Percentiles rank a stretch among this genome's conserved stretches.
Evolutionary conservation across 1,140 invertebrate genomes (phyloP).

Genomic region (Epicauta chinensis): DNA sequence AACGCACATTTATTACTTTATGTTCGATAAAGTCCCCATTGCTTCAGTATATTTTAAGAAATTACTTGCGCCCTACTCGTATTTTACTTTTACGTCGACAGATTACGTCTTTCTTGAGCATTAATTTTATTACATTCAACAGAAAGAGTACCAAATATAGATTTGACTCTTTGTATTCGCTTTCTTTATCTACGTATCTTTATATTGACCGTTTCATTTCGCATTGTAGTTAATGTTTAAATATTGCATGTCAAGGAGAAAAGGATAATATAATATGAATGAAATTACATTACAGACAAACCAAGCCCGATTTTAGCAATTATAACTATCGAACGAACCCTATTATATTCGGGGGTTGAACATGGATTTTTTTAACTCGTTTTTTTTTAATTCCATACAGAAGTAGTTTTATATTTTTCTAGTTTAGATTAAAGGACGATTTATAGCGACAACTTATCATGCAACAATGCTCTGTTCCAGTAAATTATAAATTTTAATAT

Average conservation of each 20-base stretch:
- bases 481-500: too few species aligned
- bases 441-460: too few species aligned
- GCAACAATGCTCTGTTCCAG: too few species aligned
- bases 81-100: conserved; percentile 25
- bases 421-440: too few species aligned
- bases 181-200: not conserved
- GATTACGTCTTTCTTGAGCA: conserved; percentile 23
- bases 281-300: conserved; percentile 11
- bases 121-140: conserved; percentile 22
- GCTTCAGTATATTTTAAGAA: conserved; percentile 35
- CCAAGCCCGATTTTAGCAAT: conserved; percentile 6
- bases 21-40: conserved; percentile 32
- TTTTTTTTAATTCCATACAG: too few species aligned
- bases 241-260: conserved; percentile 14
- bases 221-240: conserved; percentile 6
- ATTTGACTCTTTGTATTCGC: not conserved
- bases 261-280: conserved; percentile 16
- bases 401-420: too few species aligned
- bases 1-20: conserved; percentile 34
- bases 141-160: conserved; percentile 4
- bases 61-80: conserved; percentile 24
- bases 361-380: too few species aligned
- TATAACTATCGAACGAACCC: too few species aligned
- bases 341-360: too few species aligned
- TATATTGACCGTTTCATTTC: conserved; percentile 12